These are phyloP conservation scores for Magallana ariakensis DNA, from an alignment of 1,140 invertebrate genomes.

Conservation along the genomic window DNA sequence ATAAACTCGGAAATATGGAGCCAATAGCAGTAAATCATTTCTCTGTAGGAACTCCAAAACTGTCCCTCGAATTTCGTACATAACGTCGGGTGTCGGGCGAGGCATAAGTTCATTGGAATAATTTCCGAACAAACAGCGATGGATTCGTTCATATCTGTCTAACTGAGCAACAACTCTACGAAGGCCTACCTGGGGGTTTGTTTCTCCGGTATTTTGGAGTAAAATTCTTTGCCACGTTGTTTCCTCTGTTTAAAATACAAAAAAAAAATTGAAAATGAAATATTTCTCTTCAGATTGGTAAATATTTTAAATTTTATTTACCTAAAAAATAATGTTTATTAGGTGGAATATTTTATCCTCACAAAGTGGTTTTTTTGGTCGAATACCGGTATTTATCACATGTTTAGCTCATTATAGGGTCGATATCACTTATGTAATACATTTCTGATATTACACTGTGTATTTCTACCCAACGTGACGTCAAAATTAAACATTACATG, in stretches of 20 bases:
- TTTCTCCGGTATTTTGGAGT: not conserved
- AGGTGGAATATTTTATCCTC: too few species aligned
- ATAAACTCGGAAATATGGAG: not conserved
- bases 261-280: too few species aligned
- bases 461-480: too few species aligned
- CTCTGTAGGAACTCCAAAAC: conserved; percentile 27
- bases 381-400: too few species aligned
- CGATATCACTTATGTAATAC: too few species aligned
- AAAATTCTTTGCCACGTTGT: not conserved
- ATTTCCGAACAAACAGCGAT: conserved; percentile 25
- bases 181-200: not conserved
- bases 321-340: too few species aligned
- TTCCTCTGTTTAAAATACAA: not conserved
- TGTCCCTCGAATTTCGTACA: conserved; percentile 16
- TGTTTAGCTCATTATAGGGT: too few species aligned
- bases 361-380: too few species aligned
- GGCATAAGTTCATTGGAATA: conserved; percentile 44
- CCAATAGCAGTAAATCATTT: conserved; percentile 13
- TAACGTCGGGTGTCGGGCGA: not conserved
- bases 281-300: not conserved
- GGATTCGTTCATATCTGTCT: conserved; percentile 21
- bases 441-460: too few species aligned
- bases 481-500: too few species aligned
- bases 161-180: not conserved
- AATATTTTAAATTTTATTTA: too few species aligned